Evolutionary conservation across 2,888 invertebrate species (phyloP), one percentile per base, ranked within the genome.

Genomic region (Byasa hedistus): DNA sequence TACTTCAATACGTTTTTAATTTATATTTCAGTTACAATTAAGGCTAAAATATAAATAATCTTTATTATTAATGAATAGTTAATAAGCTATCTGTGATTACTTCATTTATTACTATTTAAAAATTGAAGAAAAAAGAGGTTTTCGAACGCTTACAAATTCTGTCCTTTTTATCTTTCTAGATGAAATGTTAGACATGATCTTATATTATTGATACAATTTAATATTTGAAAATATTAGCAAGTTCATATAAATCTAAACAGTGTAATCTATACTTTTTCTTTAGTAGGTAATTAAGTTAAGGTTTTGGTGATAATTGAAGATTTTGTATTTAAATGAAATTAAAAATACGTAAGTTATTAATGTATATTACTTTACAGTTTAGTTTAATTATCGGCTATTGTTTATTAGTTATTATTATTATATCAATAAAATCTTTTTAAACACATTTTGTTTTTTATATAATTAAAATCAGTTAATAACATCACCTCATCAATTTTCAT

Each of bases 31-130:
- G 32, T 32, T 32, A 44, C 10, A 17, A 44, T n/a, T 27, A 57
- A 19, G 19, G 4, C 17, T 44, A 1, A 17, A 44, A 44, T 44
- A 44, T 44, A 44, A 44, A 44, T 2, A 44, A 19, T 17, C 1
- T 44, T 17, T 44, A 19, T 44, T 44, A 17, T 12, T 3, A 44
- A 44, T 44, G 0, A 52, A 21, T 52, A 52, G 3, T 21, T 21
- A 21, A 8, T 52, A 52, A 52, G 52, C 52, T 52, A 52, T 21
- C 52, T 52, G 52, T 52, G 52, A 52, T 52, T 52, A 52, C 52
- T 52, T 52, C 19, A 19, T 44, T 44, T 44, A 44, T 44, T 10
- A 44, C 19, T 19, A 44, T 19, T 1, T 17, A 17, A 44, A 44
- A 19, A 44, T 17, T 44, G 3, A 44, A 44, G 17, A 44, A 39